Evolutionary conservation across 2,888 invertebrate species (phyloP).

Genomic region (Heterodera filipjevi): DNA sequence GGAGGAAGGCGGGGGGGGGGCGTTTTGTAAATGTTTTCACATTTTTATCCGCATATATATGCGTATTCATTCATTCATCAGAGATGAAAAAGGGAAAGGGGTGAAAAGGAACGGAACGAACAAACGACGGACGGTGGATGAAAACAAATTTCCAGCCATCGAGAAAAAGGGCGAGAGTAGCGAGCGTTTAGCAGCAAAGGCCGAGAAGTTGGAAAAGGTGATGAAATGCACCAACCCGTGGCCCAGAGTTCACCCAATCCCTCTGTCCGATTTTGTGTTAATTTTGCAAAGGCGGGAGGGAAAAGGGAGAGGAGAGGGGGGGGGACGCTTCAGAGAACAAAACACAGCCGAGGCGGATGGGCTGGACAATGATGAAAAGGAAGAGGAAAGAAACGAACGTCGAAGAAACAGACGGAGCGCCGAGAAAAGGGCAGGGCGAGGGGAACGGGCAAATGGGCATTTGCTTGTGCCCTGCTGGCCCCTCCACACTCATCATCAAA

Average conservation of each 20-base stretch:
- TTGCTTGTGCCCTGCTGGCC: not conserved
- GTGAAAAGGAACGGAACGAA: not conserved
- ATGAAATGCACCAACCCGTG: not conserved
- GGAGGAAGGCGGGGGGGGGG: not conserved
- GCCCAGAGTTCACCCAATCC: not conserved
- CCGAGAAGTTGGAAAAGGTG: not conserved
- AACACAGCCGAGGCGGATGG: slow-evolving; percentile 1
- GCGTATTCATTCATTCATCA: slow-evolving; percentile 4
- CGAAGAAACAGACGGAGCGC: not conserved
- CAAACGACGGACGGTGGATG: not conserved
- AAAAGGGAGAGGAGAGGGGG: not conserved
- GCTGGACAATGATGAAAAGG: not conserved
- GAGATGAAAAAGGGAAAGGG: not conserved
- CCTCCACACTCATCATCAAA: not conserved
- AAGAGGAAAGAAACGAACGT: not conserved
- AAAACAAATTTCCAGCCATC: not conserved
- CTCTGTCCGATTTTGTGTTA: not conserved
- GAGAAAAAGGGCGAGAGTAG: not conserved
- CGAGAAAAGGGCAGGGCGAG: not conserved
- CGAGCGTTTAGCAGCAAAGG: not conserved
- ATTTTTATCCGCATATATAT: not conserved
- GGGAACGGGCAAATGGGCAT: not conserved
- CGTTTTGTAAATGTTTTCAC: slow-evolving; percentile 1
- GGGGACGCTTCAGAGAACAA: not conserved
- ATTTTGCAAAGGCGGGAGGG: not conserved